Conservation (phyloP, 1,140 invertebrate genomes). For the Neocloeon triangulifer region DNA sequence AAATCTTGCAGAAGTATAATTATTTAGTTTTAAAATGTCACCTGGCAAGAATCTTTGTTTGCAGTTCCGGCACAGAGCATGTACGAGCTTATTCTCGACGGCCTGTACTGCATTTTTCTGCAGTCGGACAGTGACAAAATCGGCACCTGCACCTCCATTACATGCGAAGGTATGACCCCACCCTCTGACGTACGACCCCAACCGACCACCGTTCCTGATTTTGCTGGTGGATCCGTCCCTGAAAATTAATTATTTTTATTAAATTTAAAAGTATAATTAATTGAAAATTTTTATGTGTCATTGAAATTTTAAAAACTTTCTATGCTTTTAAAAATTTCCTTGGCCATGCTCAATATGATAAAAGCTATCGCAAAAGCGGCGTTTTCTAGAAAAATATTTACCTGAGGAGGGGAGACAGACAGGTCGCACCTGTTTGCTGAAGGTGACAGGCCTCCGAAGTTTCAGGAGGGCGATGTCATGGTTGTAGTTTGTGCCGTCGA, state of each 20-base stretch:
- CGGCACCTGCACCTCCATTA: slow-evolving; percentile 65
- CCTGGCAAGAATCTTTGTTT: slow-evolving; percentile 56
- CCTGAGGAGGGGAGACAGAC: slow-evolving; percentile 58
- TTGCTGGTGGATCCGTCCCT: slow-evolving; percentile 48
- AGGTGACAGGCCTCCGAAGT: slow-evolving; percentile 47
- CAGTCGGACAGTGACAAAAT: slow-evolving; percentile 57
- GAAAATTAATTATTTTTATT: too few species aligned
- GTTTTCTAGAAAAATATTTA: too few species aligned
- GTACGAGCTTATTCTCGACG: slow-evolving; percentile 51
- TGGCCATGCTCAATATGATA: too few species aligned
- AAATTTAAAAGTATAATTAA: too few species aligned
- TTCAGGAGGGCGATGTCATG: slow-evolving; percentile 66
- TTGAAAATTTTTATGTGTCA: too few species aligned
- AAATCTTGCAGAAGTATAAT: too few species aligned
- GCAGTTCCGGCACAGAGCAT: slow-evolving; percentile 44
- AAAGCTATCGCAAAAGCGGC: too few species aligned
- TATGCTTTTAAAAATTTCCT: too few species aligned
- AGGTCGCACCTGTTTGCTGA: slow-evolving; percentile 54
- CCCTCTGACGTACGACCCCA: slow-evolving; percentile 65
- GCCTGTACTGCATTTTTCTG: slow-evolving; percentile 54
- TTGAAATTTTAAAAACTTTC: too few species aligned
- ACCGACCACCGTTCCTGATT: slow-evolving; percentile 48
- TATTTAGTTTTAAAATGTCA: too few species aligned
- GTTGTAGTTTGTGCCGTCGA: slow-evolving; percentile 63
- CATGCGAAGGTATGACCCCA: slow-evolving; percentile 48